Base-by-base conservation (phyloP, 2,797 vertebrate genomes). In the Sebastes ruberrimus region DNA sequence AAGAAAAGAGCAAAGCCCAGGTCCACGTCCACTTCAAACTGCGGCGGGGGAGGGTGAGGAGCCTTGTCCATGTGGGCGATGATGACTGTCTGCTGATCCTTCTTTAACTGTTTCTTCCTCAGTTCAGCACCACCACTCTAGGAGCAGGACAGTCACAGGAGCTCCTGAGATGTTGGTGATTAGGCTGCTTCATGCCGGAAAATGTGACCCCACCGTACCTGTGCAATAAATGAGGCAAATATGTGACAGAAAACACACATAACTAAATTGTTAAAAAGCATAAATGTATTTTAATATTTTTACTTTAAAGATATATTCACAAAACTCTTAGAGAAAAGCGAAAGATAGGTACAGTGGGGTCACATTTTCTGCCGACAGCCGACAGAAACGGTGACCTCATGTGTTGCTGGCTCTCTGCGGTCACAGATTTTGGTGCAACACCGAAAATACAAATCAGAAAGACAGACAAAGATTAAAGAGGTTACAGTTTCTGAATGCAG, bases 1-100 rank as follows among this genome's bases (percentile, higher is more conserved):
- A 96, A 97, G 88, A 96, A 96, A 78, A 97, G 91, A 0, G 96
- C 96, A 5, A 97, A 96, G 20, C 96, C 96, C 72, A 96, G 91
- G 88, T 97, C 96, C 87, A 97, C 94, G 13, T 97, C 95, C 56
- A 97, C 91, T 81, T 96, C 95, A 3, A 95, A 81, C 75, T 71
- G 89, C 1, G 65, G n/a, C 0, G 68, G 71, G 4, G 85, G 76
- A 38, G 35, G 35, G 0, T 25, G 83, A 52, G 79, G 4, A 22
- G 81, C 64, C 56, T 75, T 91, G 82, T 95, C 95, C 96, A 96
- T 96, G 87, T 55, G 75, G 86, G 14, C 20, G 27, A 38, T 1
- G 53, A 10, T 10, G 33, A 35, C 33, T 35, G 57, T 32, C 53
- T 7, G 62, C 14, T 2, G 71, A 62, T 66, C 53, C 65, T 32